A percentile compares a stretch with the other conserved stretches of the same genome.
Conservation (phyloP, 1,140 invertebrate species). For the Dinoponera quadriceps region DNA sequence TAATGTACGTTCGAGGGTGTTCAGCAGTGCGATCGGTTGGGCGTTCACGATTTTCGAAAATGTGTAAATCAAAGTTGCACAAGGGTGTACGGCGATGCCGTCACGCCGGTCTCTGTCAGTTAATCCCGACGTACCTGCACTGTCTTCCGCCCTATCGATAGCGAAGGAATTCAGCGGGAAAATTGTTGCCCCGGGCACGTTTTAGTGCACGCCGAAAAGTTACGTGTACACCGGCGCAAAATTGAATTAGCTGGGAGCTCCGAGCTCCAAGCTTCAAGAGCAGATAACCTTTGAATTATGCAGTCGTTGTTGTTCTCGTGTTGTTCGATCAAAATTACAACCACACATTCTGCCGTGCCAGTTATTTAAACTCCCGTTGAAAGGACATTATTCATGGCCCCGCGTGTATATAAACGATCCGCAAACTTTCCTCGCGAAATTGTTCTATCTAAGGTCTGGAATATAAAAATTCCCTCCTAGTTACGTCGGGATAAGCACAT, state of each 20-base stretch:
- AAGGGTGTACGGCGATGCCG: neutral
- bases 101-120: slow-evolving; percentile 43
- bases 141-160: slow-evolving; percentile 51
- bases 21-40: slow-evolving; percentile 22
- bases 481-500: too few species aligned
- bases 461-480: neutral
- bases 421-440: slow-evolving; percentile 14
- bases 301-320: slow-evolving; percentile 56
- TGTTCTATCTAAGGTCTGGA: neutral
- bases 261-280: slow-evolving; percentile 50
- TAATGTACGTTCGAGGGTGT: neutral
- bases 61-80: slow-evolving; percentile 32
- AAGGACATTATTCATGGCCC: slow-evolving; percentile 24
- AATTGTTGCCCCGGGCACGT: slow-evolving; percentile 55
- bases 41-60: neutral
- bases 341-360: slow-evolving; percentile 29
- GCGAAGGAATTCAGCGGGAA: slow-evolving; percentile 52
- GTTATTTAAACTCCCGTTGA: slow-evolving; percentile 55
- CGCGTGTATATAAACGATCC: slow-evolving; percentile 20
- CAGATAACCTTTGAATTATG: slow-evolving; percentile 61
- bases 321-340: slow-evolving; percentile 59
- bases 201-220: slow-evolving; percentile 59
- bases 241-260: slow-evolving; percentile 55
- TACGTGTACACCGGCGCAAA: slow-evolving; percentile 59
- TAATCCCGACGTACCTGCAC: slow-evolving; percentile 40